phyloP scores from a whole-genome alignment of 2,888 invertebrate genomes.

The Chrysopilus asiliformis region DNA sequence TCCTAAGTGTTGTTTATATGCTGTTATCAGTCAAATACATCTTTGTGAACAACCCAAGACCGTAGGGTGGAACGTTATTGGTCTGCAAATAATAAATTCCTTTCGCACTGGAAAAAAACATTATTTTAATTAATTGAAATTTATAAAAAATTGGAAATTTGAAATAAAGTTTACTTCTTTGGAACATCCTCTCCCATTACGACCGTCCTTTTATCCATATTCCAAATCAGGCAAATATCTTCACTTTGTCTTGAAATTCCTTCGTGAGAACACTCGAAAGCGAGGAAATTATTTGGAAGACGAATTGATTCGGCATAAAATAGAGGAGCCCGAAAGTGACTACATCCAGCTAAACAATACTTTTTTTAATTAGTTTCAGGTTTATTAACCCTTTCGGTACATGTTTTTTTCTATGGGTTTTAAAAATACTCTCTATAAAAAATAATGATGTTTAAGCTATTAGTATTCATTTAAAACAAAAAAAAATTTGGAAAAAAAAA shows the following conservation, averaged over 20 bases:
- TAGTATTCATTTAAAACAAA: no score
- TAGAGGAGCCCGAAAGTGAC: conserved; percentile 30
- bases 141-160: conserved; percentile 1
- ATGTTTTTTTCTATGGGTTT: no score
- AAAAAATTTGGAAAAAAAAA: no score
- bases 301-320: conserved; percentile 32
- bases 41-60: conserved; percentile 15
- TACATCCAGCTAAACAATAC: conserved; percentile 26
- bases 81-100: conserved; percentile 29
- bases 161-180: conserved; percentile 21
- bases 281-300: conserved; percentile 25
- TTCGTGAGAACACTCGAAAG: conserved; percentile 23
- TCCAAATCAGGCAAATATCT: conserved; percentile 7
- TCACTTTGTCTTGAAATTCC: conserved; percentile 7
- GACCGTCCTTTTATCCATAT: conserved; percentile 13
- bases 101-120: conserved; percentile 21
- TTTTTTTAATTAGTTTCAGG: background rate
- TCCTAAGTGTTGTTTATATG: no score
- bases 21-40: no score
- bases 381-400: no score
- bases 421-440: no score
- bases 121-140: no score
- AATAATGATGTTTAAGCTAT: no score
- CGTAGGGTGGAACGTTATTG: conserved; percentile 27
- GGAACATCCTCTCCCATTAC: conserved; percentile 31